These are phyloP conservation scores for Halictus rubicundus DNA, from an alignment of 1,140 invertebrate species.

Conservation along the genomic window DNA sequence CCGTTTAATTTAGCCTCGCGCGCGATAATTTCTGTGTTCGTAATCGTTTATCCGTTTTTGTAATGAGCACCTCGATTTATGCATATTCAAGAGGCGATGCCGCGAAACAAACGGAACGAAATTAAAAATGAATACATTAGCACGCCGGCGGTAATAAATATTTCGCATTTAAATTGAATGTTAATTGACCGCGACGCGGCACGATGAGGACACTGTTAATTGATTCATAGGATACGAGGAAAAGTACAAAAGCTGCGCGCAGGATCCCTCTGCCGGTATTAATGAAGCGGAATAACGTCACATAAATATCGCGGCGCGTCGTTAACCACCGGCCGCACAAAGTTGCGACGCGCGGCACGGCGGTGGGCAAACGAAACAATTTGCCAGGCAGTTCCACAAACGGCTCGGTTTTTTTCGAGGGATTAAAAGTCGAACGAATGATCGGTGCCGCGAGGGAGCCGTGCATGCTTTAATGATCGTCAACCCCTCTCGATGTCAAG, in stretches of 20 bases:
- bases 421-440: slow-evolving; percentile 52
- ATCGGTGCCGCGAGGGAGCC: slow-evolving; percentile 39
- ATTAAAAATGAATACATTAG: no score
- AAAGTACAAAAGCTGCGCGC: neutral
- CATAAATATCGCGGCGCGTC: neutral
- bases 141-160: neutral
- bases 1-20: no score
- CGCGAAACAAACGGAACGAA: no score
- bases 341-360: neutral
- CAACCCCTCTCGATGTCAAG: slow-evolving; percentile 63
- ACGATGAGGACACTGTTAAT: neutral
- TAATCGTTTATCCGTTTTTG: no score
- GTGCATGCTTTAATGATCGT: slow-evolving; percentile 57
- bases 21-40: no score
- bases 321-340: neutral
- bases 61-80: no score
- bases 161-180: neutral
- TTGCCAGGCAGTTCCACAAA: slow-evolving; percentile 38
- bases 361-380: slow-evolving; percentile 3
- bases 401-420: neutral
- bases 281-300: neutral
- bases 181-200: neutral
- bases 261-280: neutral
- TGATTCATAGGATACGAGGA: neutral
- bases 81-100: no score